Evolutionary conservation across 2,797 vertebrate genomes (phyloP), one percentile per base, ranked within the genome.

Genomic region (Etheostoma perlongum): DNA sequence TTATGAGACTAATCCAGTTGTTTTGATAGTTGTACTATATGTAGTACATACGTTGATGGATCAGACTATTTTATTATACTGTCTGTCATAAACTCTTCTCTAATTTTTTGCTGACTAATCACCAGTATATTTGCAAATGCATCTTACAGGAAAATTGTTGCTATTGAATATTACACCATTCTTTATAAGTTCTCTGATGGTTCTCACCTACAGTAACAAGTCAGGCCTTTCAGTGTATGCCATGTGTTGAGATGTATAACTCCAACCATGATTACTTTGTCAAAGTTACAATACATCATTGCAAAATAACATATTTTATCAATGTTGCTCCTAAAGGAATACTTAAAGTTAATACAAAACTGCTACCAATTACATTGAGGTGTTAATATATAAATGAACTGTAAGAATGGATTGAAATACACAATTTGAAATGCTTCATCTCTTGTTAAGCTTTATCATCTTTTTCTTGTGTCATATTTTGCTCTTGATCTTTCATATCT

Each of bases 101-200:
- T 52, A 33, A 23, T 23, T 81, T 85, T 76, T n/a, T 91, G 89
- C 87, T 84, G 90, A 92, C 68, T 93, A 88, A 89, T 89, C 83
- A 67, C 49, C 25, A 42, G 11, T 25, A 33, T 59, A 65, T 64
- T 53, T 58, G 19, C 25, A 80, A 76, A 77, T 74, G 30, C 30
- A 58, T 15, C 65, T 67, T 60, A 51, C 3, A 53, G 33, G 16
- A 44, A 67, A 48, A 59, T 33, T n/a, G 18, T 18, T 55, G 12
- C 36, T 8, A 0, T 16, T 57, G 1, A 74, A 67, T 73, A 51
- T 75, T 64, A 36, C 27, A 36, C 19, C 23, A 23, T 48, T 61
- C 18, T 59, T 53, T 63, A 4, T 53, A 69, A 78, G 21, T 33
- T 70, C 4, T 21, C 1, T 67, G 16, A 13, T 58, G 14, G 30